Base-by-base conservation (phyloP, 2,113 vertebrate genomes). In the Onychorhynchus coronatus region DNA sequence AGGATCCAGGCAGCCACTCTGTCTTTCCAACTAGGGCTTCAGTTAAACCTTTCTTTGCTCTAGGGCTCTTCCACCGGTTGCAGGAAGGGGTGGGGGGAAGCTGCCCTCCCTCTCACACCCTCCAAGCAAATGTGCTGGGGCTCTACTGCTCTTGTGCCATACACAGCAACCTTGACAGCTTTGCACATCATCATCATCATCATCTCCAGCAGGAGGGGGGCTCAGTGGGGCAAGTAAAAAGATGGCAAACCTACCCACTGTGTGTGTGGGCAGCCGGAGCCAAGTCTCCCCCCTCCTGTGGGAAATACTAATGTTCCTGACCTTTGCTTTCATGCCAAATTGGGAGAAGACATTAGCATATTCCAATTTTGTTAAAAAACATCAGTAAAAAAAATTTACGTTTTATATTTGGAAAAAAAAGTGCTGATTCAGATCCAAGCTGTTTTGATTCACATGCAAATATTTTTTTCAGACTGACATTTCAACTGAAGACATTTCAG, bases 401-500 rank as follows among this genome's bases (percentile, higher is more conserved):
- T 88, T 91, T 94, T 94, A 24, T 44, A 49, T 63, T 52, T 53
- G 47, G 56, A 55, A 53, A 92, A 92, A 93, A 92, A 88, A 95
- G 53, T 63, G 63, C 72, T 4, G 19, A 90, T 94, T 74, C 67
- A 71, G 94, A 91, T 92, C 85, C 91, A 93, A 93, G 50, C 58
- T 6, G 0, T 80, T 92, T 93, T 88, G 72, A 93, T 92, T 92
- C 30, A 20, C 68, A 21, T 22, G 35, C 77, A 93, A 93, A 58
- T 80, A 67, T 52, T 76, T 93, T 85, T 95, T 96, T 95, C 91
- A 93, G 78, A 50, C 55, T 95, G 87, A 93, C 82, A 71, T 96
- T 97, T 95, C 85, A 88, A 53, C 85, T 81, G 65, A 93, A 95
- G 90, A 91, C 84, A 92, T 96, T 95, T 95, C 73, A 80, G 79